phyloP scores from a whole-genome alignment of 2,113 vertebrate genomes.

The Mirza zaza region DNA sequence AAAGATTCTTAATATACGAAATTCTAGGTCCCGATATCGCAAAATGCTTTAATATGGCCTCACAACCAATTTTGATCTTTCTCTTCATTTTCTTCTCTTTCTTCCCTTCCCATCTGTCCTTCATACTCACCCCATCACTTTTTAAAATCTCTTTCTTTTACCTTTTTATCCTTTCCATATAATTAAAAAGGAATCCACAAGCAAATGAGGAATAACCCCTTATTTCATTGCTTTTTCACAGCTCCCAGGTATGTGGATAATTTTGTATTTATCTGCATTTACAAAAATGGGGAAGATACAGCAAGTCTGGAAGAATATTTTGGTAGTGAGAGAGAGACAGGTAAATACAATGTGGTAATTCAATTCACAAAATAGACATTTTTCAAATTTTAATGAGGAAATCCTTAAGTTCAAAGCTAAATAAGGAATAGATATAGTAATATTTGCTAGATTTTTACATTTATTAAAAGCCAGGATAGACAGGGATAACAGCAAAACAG shows the following conservation, averaged over 20 bases:
- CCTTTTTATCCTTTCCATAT: neutral
- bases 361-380: constrained; percentile 58
- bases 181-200: neutral
- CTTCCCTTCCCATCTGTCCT: neutral
- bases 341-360: constrained; percentile 12
- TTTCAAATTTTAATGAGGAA: constrained; percentile 74
- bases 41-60: neutral
- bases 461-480: constrained; percentile 70
- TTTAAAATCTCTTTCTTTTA: neutral
- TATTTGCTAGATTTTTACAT: constrained; percentile 67
- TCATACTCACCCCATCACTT: neutral
- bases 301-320: neutral
- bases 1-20: neutral
- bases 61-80: neutral
- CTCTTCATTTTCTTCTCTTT: neutral
- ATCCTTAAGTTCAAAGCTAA: constrained; percentile 72
- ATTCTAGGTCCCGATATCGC: neutral
- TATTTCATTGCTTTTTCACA: neutral
- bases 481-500: constrained; percentile 55
- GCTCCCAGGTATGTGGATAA: neutral
- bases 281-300: constrained; percentile 33
- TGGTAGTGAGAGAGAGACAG: neutral
- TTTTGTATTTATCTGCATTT: constrained; percentile 52
- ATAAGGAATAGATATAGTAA: constrained; percentile 44
- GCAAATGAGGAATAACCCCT: neutral